A percentile compares a stretch with the other conserved stretches of the same genome.
Conservation (phyloP, 2,888 invertebrate genomes). For the Habroteleia sp. region DNA sequence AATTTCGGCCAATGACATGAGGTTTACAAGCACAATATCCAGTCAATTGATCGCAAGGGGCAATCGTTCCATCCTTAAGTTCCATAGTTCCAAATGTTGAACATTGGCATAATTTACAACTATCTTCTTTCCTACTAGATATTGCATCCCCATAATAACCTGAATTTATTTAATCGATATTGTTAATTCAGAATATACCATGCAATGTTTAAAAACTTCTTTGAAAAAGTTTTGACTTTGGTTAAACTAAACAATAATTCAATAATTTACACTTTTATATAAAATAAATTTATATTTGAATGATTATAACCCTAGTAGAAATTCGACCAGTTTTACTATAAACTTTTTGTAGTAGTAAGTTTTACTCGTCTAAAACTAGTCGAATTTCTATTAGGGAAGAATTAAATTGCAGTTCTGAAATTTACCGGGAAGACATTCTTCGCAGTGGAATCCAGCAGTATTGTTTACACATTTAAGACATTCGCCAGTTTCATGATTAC, state of each 20-base stretch:
- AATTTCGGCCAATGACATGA: conserved; percentile 90
- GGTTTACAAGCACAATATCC: conserved; percentile 91
- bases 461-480: conserved; percentile 98
- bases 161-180: conserved; percentile 71
- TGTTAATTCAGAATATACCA: too few species aligned
- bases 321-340: too few species aligned
- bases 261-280: too few species aligned
- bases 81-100: conserved; percentile 91
- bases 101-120: conserved; percentile 93
- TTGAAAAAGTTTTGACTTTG: too few species aligned
- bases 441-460: conserved; percentile 95
- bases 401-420: too few species aligned
- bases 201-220: too few species aligned
- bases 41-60: conserved; percentile 90
- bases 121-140: conserved; percentile 93
- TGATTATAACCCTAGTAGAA: too few species aligned
- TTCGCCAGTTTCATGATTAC: conserved; percentile 96
- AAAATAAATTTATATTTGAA: too few species aligned
- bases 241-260: too few species aligned
- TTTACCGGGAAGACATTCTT: conserved; percentile 92
- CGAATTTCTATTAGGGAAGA: too few species aligned
- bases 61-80: conserved; percentile 85
- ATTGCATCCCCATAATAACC: conserved; percentile 97
- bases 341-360: too few species aligned
- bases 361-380: too few species aligned